These are phyloP conservation scores for Melanostoma scalare DNA, from an alignment of 2,888 invertebrate genomes.

Conservation along the genomic window DNA sequence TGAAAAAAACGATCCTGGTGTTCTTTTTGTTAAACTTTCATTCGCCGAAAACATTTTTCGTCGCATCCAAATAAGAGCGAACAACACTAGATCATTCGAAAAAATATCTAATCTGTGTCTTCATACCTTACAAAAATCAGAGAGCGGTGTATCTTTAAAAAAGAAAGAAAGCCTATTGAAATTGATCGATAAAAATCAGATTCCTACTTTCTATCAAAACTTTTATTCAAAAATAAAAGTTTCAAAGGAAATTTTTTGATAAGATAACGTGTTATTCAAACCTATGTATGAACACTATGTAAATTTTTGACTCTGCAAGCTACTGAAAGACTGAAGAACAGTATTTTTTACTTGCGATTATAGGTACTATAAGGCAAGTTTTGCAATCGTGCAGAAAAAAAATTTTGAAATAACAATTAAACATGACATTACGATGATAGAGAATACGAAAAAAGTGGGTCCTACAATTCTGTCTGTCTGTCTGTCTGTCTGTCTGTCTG, in stretches of 20 bases:
- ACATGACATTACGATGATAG: too few species aligned
- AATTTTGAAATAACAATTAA: too few species aligned
- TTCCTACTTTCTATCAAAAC: conserved; percentile 20
- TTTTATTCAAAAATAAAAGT: conserved; percentile 12
- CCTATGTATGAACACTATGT: background rate
- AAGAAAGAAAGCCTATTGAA: conserved; percentile 29
- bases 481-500: too few species aligned
- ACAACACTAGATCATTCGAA: conserved; percentile 20
- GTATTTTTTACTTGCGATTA: too few species aligned
- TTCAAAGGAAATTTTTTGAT: background rate
- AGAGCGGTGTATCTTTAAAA: conserved; percentile 8
- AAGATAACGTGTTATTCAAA: background rate
- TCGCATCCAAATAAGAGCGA: conserved; percentile 3
- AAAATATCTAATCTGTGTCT: conserved; percentile 13
- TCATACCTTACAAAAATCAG: background rate
- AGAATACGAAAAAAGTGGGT: too few species aligned
- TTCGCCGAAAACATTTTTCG: conserved; percentile 2
- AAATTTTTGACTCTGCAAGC: background rate
- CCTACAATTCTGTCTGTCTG: too few species aligned
- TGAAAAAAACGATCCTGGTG: conserved; percentile 18
- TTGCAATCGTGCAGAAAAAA: too few species aligned
- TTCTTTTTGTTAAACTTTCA: conserved; percentile 14
- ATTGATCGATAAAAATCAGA: conserved; percentile 16
- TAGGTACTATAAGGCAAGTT: too few species aligned
- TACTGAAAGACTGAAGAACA: conserved; percentile 4